These are phyloP conservation scores for Coregonus suidteri DNA, from an alignment of 2,797 vertebrate genomes.

Conservation along the genomic window DNA sequence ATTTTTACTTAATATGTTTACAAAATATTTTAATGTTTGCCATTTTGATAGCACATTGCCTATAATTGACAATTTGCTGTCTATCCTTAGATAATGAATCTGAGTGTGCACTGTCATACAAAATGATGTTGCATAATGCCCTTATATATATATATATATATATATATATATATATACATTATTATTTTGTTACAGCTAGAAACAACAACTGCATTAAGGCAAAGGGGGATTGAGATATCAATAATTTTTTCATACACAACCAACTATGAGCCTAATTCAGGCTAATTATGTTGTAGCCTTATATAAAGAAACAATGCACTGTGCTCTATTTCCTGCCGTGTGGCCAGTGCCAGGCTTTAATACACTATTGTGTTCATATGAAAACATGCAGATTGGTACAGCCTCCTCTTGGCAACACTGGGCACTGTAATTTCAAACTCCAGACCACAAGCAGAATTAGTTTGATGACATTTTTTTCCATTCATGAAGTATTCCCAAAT, in stretches of 20 bases:
- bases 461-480: neutral
- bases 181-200: neutral
- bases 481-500: neutral
- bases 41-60: too few relatives aligned
- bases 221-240: slow-evolving; percentile 12
- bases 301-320: slow-evolving; percentile 44
- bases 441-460: slow-evolving; percentile 41
- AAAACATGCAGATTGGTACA: slow-evolving; percentile 36
- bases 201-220: neutral
- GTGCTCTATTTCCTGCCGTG: slow-evolving; percentile 20
- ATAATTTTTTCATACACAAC: slow-evolving; percentile 46
- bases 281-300: slow-evolving; percentile 52
- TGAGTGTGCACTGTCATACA: neutral
- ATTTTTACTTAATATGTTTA: too few relatives aligned
- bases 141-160: neutral
- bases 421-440: slow-evolving; percentile 37
- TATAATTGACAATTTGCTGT: too few relatives aligned
- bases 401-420: slow-evolving; percentile 29
- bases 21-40: too few relatives aligned
- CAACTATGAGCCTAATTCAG: slow-evolving; percentile 54
- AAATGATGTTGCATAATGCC: neutral
- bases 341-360: slow-evolving; percentile 45
- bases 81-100: neutral
- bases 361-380: slow-evolving; percentile 43
- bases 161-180: neutral